Percentiles rank a stretch among this genome's conserved stretches.
phyloP scores from a whole-genome alignment of 64 coral and sea anemone species.

The Orbicella faveolata region DNA sequence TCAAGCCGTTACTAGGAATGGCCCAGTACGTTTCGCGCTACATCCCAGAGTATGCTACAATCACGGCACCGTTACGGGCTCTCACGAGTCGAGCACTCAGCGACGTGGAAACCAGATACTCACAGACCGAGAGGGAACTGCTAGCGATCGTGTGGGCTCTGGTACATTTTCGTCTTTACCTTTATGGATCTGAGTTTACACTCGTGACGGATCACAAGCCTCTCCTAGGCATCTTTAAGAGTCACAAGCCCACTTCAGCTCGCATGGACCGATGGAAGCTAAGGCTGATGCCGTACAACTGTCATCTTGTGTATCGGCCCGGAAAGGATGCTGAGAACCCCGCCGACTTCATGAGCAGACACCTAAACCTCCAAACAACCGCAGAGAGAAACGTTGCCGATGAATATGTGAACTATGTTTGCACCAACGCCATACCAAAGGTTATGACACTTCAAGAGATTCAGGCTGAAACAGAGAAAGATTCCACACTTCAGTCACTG shows the following conservation, averaged over 20 bases:
- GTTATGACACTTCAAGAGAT: conserved; percentile 38
- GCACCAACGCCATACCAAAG: conserved; percentile 53
- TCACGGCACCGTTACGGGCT: conserved; percentile 50
- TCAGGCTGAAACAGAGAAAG: conserved; percentile 20
- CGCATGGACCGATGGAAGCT: conserved; percentile 12
- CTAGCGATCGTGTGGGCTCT: conserved; percentile 46
- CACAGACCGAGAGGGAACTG: conserved; percentile 71
- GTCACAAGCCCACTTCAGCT: conserved; percentile 25
- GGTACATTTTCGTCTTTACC: background rate
- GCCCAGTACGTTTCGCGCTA: too few relatives aligned
- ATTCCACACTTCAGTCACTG: conserved; percentile 10
- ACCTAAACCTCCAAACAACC: conserved; percentile 14
- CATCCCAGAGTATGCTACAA: too few relatives aligned
- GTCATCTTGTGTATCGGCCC: conserved; percentile 33
- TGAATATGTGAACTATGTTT: conserved; percentile 48
- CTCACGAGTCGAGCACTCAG: conserved; percentile 65
- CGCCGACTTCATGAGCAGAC: conserved; percentile 75
- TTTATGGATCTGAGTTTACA: conserved; percentile 3
- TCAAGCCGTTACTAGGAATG: conserved; percentile 39
- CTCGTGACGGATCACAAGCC: conserved; percentile 29
- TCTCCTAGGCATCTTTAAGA: conserved; percentile 32
- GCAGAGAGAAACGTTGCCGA: conserved; percentile 47
- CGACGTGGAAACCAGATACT: conserved; percentile 66
- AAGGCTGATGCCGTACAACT: conserved; percentile 3
- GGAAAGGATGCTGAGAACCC: conserved; percentile 66